Evolutionary conservation across 2,888 invertebrate species (phyloP).

Genomic region (Hetaerina titia): DNA sequence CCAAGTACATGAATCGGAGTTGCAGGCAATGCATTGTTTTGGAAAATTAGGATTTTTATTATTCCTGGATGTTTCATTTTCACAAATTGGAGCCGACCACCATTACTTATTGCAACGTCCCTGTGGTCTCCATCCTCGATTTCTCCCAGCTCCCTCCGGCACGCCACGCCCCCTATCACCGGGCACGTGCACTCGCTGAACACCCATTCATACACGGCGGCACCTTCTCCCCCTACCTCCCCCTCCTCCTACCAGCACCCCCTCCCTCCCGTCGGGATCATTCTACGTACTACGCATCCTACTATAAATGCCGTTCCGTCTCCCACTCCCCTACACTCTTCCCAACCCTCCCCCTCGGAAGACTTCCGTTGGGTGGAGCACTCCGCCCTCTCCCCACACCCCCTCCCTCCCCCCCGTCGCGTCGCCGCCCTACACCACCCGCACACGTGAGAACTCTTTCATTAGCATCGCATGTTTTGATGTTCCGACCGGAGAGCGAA

Average conservation of each 20-base stretch:
- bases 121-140: background rate
- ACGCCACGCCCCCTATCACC: no score
- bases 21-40: no score
- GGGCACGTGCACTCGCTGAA: no score
- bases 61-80: no score
- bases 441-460: constrained; percentile 2
- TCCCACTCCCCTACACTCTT: background rate
- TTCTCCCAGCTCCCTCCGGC: background rate
- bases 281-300: background rate
- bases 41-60: no score
- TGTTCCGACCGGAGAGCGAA: background rate
- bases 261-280: background rate
- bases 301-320: constrained; percentile 20
- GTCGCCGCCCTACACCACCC: no score
- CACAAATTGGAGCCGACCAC: background rate
- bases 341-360: background rate
- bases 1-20: no score
- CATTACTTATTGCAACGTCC: background rate
- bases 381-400: background rate
- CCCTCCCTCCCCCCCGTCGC: background rate
- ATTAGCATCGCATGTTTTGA: background rate
- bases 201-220: no score
- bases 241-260: background rate
- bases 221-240: no score
- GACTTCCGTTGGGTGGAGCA: background rate